These are phyloP conservation scores for Tenthredo livida DNA, from an alignment of 2,888 invertebrate genomes.

Conservation along the genomic window DNA sequence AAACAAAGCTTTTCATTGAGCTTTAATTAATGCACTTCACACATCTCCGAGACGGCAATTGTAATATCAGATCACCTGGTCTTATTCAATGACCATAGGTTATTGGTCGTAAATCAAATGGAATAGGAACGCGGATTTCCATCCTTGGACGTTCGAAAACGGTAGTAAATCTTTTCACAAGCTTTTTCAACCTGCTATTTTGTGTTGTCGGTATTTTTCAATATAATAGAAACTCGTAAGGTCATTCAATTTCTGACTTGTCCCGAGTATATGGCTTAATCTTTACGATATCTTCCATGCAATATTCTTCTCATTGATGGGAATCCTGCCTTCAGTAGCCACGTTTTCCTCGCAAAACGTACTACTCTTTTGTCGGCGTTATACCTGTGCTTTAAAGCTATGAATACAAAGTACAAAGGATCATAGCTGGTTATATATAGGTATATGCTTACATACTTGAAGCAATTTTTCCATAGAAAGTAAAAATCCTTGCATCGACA, in stretches of 20 bases:
- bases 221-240: not conserved
- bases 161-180: slow-evolving; percentile 1
- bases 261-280: slow-evolving; percentile 19
- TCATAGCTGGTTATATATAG: not conserved
- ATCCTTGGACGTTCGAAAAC: not conserved
- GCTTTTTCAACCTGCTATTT: not conserved
- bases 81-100: slow-evolving; percentile 6
- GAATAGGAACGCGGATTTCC: not conserved
- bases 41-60: not conserved
- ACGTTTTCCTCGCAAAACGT: slow-evolving; percentile 15
- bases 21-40: not conserved
- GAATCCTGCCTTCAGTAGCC: not conserved
- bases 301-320: slow-evolving; percentile 31
- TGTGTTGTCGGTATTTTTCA: not conserved
- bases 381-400: slow-evolving; percentile 23
- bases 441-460: not conserved
- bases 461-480: not conserved
- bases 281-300: slow-evolving; percentile 37
- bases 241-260: slow-evolving; percentile 39
- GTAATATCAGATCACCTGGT: not conserved
- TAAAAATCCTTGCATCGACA: not conserved
- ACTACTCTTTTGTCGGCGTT: slow-evolving; percentile 30
- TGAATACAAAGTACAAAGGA: slow-evolving; percentile 47
- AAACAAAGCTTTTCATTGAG: not conserved
- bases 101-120: slow-evolving; percentile 6